Evolutionary conservation across 2,888 invertebrate genomes (phyloP), one percentile per base, ranked within the genome.

Genomic region (Galerucella pusilla): DNA sequence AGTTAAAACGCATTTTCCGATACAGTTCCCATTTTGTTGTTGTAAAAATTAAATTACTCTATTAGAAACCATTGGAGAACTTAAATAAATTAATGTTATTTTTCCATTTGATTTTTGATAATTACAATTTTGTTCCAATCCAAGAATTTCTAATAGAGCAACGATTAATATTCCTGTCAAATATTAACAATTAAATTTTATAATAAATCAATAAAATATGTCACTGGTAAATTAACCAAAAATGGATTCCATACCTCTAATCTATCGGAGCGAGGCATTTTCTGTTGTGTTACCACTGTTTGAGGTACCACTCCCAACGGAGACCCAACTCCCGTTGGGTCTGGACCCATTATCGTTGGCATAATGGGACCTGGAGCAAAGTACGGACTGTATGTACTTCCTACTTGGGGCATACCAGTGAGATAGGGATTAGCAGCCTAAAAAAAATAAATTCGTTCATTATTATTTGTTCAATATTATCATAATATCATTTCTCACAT

Each of bases 201-300:
- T 35, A 66, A 66, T 20, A 68, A 73, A 68, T 77, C 68, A 60
- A 77, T 73, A 49, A 71, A 75, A 73, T 73, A 77, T 28, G 77
- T 71, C 49, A 72, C 52, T 16, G 76, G 75, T 52, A 75, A 61
- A 63, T 66, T 71, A 20, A 76, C 59, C 73, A 75, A 71, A 76
- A 76, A 61, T 20, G 79, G 76, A 74, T 67, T 72, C 74, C 93
- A 92, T 92, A 97, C 97, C 97, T 97, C 97, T 90, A 97, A 93
- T 91, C 97, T 93, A 90, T 97, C 97, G 88, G 96, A 94, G 89
- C 97, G 94, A 85, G 96, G 95, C 92, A 97, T 92, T 91, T 97
- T 97, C 91, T 97, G 97, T 90, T 96, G 94, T 85, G 92, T 89
- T 89, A 94, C 94, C 88, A 94, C 96, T 88, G 93, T 94, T 91